phyloP scores from a whole-genome alignment of 2,888 invertebrate genomes.

The Biston betularia region DNA sequence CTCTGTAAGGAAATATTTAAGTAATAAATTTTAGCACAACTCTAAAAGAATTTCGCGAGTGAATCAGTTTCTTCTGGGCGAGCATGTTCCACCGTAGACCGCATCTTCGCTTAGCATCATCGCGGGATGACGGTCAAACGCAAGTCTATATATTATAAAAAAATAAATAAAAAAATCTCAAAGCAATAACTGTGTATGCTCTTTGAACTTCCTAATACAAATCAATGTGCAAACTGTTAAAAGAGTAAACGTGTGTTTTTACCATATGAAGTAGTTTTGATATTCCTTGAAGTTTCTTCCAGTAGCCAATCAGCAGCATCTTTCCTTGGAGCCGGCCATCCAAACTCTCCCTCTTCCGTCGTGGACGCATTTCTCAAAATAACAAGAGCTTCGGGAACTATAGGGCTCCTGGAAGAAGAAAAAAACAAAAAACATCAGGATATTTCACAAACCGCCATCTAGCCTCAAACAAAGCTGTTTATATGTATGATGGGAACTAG shows the following conservation, averaged over 20 bases:
- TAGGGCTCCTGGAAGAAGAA: conserved; percentile 71
- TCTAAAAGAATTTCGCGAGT: background rate
- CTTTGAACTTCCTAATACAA: too few species aligned
- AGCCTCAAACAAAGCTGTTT: too few species aligned
- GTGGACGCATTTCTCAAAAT: conserved; percentile 87
- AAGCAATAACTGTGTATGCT: too few species aligned
- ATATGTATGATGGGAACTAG: too few species aligned
- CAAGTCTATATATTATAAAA: too few species aligned
- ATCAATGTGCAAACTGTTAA: too few species aligned
- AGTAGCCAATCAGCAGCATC: conserved; percentile 88
- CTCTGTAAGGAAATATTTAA: conserved; percentile 55
- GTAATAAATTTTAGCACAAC: too few species aligned
- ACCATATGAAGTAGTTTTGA: conserved; percentile 85
- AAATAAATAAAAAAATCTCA: too few species aligned
- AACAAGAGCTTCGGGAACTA: conserved; percentile 85
- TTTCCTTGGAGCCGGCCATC: conserved; percentile 87
- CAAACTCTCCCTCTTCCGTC: conserved; percentile 89
- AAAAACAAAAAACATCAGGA: background rate
- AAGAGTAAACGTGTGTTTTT: conserved; percentile 21
- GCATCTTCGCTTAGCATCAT: too few species aligned
- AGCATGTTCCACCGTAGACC: too few species aligned
- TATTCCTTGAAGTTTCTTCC: conserved; percentile 85
- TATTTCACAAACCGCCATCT: too few species aligned
- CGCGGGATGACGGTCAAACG: background rate
- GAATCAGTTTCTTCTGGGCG: too few species aligned